A percentile compares a stretch with the other conserved stretches of the same genome.
phyloP scores from a whole-genome alignment of 2,888 invertebrate genomes.

The Erynnis tages region DNA sequence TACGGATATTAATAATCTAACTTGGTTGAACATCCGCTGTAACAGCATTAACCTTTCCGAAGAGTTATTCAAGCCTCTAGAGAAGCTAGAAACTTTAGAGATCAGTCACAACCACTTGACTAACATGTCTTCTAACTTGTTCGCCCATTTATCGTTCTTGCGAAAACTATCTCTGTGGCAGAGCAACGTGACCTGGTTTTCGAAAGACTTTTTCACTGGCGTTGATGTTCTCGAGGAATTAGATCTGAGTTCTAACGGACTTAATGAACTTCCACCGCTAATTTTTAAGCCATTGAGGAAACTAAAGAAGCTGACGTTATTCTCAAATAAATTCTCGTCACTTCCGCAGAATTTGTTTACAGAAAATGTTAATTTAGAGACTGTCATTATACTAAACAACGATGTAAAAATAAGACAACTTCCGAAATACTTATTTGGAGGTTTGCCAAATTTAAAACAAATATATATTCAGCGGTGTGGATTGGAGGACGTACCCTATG shows the following conservation, averaged over 20 bases:
- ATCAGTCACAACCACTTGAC: constrained; percentile 85
- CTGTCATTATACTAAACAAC: constrained; percentile 81
- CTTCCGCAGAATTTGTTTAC: constrained; percentile 83
- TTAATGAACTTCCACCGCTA: constrained; percentile 82
- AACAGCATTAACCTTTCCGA: constrained; percentile 82
- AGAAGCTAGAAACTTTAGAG: constrained; percentile 83
- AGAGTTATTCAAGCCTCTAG: constrained; percentile 79
- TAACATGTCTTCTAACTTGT: constrained; percentile 82
- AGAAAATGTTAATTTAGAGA: constrained; percentile 76
- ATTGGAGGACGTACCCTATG: constrained; percentile 79
- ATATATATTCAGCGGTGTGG: constrained; percentile 82
- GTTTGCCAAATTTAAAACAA: constrained; percentile 78
- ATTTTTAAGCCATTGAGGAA: constrained; percentile 83
- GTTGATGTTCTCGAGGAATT: constrained; percentile 83
- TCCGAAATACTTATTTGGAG: constrained; percentile 82
- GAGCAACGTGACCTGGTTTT: constrained; percentile 84
- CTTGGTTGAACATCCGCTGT: constrained; percentile 83
- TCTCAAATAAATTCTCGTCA: constrained; percentile 84
- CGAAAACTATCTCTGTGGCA: constrained; percentile 85
- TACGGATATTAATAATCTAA: constrained; percentile 81
- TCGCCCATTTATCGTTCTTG: constrained; percentile 82
- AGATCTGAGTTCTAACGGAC: constrained; percentile 85
- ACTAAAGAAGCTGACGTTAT: constrained; percentile 84
- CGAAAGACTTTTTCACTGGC: constrained; percentile 83
- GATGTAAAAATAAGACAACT: constrained; percentile 80